Conservation (phyloP, 1,140 invertebrate genomes). For the Camponotus pennsylvanicus region DNA sequence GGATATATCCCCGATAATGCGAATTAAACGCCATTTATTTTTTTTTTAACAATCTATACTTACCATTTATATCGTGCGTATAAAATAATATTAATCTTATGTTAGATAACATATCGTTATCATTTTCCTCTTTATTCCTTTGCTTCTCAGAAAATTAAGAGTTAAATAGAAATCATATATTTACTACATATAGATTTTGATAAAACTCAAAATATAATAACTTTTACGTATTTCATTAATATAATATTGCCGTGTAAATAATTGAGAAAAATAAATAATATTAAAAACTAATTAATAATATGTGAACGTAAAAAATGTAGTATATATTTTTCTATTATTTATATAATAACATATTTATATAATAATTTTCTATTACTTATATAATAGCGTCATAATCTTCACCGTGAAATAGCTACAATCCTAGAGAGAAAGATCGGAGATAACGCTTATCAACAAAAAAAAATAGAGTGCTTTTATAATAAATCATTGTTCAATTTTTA, state of each 20-base stretch:
- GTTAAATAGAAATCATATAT: neutral
- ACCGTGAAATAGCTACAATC: neutral
- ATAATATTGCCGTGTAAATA: too few relatives aligned
- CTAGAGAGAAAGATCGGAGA: neutral
- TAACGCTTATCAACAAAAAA: neutral
- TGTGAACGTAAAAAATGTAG: neutral
- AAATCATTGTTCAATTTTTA: neutral
- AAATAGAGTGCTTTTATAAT: neutral
- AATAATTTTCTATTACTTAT: neutral
- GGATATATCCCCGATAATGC: neutral
- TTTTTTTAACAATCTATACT: neutral
- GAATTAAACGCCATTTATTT: neutral
- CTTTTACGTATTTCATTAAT: too few relatives aligned
- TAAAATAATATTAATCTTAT: neutral
- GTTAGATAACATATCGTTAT: neutral
- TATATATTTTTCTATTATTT: neutral
- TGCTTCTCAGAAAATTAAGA: neutral
- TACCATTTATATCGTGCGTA: neutral
- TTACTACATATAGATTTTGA: neutral
- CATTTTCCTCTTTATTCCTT: neutral
- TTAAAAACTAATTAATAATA: too few relatives aligned
- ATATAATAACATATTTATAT: neutral
- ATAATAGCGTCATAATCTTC: slow-evolving; percentile 1
- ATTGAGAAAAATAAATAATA: too few relatives aligned
- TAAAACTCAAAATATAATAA: neutral